Evolutionary conservation across 2,888 invertebrate species (phyloP).

Genomic region (Pandemis cinnamomeana): DNA sequence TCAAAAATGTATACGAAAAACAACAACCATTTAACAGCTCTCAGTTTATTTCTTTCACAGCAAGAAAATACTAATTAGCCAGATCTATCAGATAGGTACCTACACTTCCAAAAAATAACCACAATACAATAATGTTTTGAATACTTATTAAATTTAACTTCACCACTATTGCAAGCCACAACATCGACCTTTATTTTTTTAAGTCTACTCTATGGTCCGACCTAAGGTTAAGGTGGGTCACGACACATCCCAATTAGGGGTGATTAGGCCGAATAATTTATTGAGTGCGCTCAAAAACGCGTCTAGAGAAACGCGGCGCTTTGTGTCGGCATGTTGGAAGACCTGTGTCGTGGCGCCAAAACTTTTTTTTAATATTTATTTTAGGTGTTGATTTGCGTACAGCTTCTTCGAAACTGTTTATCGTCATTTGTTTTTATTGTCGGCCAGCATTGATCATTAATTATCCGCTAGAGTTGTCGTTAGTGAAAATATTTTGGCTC

Average conservation of each 20-base stretch:
- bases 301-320: slow-evolving; percentile 63
- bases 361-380: slow-evolving; percentile 56
- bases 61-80: no score
- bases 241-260: slow-evolving; percentile 82
- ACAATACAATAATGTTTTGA: background rate
- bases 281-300: slow-evolving; percentile 75
- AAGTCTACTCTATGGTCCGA: slow-evolving; percentile 49
- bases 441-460: slow-evolving; percentile 50
- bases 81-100: no score
- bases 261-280: slow-evolving; percentile 82
- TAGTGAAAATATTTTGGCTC: background rate
- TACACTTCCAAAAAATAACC: no score
- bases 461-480: slow-evolving; percentile 29
- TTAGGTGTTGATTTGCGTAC: slow-evolving; percentile 71
- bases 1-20: no score
- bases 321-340: slow-evolving; percentile 50
- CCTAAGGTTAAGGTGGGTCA: slow-evolving; percentile 82
- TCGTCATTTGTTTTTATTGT: slow-evolving; percentile 44
- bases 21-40: no score
- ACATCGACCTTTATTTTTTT: background rate
- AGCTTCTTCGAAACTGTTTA: slow-evolving; percentile 56
- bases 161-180: background rate
- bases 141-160: background rate
- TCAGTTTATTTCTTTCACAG: no score
- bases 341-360: slow-evolving; percentile 69